Conservation (phyloP, 2,797 vertebrate species). For the Carcharodon carcharias region DNA sequence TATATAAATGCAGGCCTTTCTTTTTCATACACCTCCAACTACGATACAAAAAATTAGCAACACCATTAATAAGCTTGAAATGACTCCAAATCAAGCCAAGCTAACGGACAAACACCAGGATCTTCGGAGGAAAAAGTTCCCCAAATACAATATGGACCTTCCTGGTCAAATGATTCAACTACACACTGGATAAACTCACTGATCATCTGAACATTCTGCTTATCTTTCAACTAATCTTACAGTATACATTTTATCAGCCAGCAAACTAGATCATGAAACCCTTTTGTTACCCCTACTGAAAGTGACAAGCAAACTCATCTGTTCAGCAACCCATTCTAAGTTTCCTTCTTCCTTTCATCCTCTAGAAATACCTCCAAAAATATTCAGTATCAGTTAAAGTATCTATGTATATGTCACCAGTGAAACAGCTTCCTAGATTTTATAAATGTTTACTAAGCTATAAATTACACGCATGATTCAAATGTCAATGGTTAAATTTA, state of each 20-base stretch:
- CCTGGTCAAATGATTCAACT: neutral
- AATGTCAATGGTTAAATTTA: neutral
- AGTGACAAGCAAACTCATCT: no score
- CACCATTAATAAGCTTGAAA: neutral
- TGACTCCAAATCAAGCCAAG: neutral
- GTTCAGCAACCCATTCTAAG: no score
- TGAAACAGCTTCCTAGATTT: neutral
- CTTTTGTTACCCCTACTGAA: no score
- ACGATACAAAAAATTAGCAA: neutral
- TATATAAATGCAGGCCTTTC: neutral
- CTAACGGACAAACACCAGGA: neutral
- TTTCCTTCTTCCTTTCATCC: no score
- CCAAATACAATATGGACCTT: neutral
- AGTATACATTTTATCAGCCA: no score
- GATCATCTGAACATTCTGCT: no score
- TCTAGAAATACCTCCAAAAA: neutral
- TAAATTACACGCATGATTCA: neutral
- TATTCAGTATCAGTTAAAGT: neutral
- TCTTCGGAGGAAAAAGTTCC: neutral
- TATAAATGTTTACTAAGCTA: neutral
- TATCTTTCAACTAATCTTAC: no score
- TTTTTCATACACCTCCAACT: neutral
- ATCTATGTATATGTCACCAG: neutral
- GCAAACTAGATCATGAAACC: no score
- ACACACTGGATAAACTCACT: neutral